Evolutionary conservation across 2,113 vertebrate genomes (phyloP).

Genomic region (Sphaerodactylus townsendi): DNA sequence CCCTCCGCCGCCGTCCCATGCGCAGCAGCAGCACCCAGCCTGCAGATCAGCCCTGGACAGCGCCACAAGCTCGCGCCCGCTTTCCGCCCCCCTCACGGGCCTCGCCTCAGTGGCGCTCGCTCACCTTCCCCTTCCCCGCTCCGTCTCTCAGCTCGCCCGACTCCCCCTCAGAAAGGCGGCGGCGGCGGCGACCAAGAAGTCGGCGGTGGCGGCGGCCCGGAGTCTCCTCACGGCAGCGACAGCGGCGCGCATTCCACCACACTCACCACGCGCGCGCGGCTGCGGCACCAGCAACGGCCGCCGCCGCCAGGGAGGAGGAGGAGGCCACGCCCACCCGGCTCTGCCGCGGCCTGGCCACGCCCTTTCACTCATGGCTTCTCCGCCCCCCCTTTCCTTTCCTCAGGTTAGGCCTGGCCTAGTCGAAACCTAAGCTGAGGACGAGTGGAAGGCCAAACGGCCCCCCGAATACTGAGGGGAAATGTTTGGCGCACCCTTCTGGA

Average conservation of each 20-base stretch:
- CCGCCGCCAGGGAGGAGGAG: conserved; percentile 62
- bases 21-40: conserved; percentile 17
- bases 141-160: too few relatives aligned
- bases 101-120: neutral
- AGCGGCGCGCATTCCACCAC: conserved; percentile 88
- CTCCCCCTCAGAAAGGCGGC: neutral
- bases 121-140: neutral
- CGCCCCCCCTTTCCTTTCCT: neutral
- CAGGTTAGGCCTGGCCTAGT: neutral
- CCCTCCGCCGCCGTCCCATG: conserved; percentile 10
- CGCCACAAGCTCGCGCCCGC: conserved; percentile 64
- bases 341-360: conserved; percentile 19
- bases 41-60: conserved; percentile 89
- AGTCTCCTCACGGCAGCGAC: conserved; percentile 27
- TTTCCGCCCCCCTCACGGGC: neutral
- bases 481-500: too few relatives aligned
- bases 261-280: conserved; percentile 69
- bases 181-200: neutral
- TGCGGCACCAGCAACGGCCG: conserved; percentile 50
- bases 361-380: conserved; percentile 31
- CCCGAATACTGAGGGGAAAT: too few relatives aligned
- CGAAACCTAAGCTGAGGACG: neutral
- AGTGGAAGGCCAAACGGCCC: too few relatives aligned
- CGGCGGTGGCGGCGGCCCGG: conserved; percentile 8
- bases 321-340: conserved; percentile 26